Conservation (phyloP, 2,113 vertebrate species). For the Perca fluviatilis region DNA sequence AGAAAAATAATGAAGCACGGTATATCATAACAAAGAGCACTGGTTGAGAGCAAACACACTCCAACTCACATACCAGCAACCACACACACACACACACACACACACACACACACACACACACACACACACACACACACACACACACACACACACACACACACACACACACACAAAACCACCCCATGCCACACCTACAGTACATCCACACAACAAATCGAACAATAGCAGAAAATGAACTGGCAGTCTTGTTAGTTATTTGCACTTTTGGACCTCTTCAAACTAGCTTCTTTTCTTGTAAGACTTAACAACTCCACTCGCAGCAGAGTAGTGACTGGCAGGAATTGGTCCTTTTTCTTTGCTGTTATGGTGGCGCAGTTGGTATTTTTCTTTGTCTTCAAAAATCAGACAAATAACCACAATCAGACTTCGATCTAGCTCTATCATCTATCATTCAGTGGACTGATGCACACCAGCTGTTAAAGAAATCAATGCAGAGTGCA, state of each 20-base stretch:
- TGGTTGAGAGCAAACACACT: slow-evolving; percentile 6
- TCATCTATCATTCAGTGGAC: slow-evolving; percentile 25
- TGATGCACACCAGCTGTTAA: slow-evolving; percentile 32
- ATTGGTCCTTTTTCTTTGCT: slow-evolving; percentile 14
- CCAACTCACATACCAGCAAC: not conserved
- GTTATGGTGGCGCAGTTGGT: slow-evolving; percentile 10
- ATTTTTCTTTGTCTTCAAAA: slow-evolving; percentile 58
- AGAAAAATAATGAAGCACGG: slow-evolving; percentile 33
- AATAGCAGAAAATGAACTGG: slow-evolving; percentile 21
- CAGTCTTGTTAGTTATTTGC: slow-evolving; percentile 16
- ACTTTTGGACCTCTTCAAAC: slow-evolving; percentile 39
- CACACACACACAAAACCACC: not conserved
- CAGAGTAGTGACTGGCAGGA: slow-evolving; percentile 19
- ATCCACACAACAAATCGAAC: slow-evolving; percentile 21
- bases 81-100: too few relatives aligned
- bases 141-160: not conserved
- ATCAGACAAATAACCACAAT: slow-evolving; percentile 61
- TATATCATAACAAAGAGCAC: slow-evolving; percentile 13
- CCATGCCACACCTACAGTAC: slow-evolving; percentile 11
- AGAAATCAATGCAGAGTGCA: slow-evolving; percentile 9
- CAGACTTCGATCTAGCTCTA: slow-evolving; percentile 41
- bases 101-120: not conserved
- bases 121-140: not conserved
- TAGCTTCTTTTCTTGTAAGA: slow-evolving; percentile 9
- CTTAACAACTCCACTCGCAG: slow-evolving; percentile 29